A percentile compares a stretch with the other conserved stretches of the same genome.
phyloP scores from a whole-genome alignment of 1,140 invertebrate genomes.

The Branchinecta lynchi region DNA sequence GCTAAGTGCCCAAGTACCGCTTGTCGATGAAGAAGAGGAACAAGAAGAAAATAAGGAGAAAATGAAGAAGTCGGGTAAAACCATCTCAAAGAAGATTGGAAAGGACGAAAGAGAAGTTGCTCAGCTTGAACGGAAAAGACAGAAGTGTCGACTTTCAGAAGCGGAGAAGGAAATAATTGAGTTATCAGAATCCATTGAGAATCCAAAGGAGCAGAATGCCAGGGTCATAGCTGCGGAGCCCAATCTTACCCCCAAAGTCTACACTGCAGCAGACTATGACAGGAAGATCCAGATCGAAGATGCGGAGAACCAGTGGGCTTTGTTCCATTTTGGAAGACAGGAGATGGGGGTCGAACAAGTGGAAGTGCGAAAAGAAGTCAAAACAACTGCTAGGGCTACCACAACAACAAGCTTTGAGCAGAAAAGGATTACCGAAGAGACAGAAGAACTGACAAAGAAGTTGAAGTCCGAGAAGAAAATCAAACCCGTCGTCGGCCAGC shows the following conservation, averaged over 20 bases:
- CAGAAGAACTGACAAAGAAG: neutral
- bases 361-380: neutral
- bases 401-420: neutral
- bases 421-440: neutral
- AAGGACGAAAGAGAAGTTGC: constrained; percentile 13
- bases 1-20: neutral
- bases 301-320: neutral
- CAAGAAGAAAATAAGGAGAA: constrained; percentile 20
- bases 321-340: neutral
- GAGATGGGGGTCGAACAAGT: neutral
- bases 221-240: neutral
- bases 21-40: constrained; percentile 15
- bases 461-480: too few relatives aligned
- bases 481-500: constrained; percentile 33
- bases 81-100: constrained; percentile 7
- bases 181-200: constrained; percentile 23
- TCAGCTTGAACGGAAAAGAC: constrained; percentile 19
- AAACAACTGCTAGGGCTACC: neutral
- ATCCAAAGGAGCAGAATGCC: neutral
- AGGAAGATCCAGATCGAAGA: neutral
- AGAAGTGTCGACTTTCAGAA: constrained; percentile 22
- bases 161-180: constrained; percentile 22
- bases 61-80: constrained; percentile 10
- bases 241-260: neutral
- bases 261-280: neutral